Conservation (phyloP, 2,888 invertebrate genomes). For the Ochlodes sylvanus region DNA sequence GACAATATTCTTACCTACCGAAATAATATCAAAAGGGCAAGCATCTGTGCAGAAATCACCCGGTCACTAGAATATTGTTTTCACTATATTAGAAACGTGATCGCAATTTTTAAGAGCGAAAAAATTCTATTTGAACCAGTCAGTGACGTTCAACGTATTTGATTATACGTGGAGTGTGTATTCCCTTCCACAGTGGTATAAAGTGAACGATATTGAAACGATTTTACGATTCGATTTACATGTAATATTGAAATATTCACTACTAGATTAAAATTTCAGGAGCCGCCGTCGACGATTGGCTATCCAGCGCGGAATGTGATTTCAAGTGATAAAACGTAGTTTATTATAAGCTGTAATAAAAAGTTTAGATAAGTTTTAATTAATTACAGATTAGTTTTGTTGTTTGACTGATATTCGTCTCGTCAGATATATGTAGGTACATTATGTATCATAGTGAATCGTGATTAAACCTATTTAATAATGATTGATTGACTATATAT, state of each 20-base stretch:
- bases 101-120: slow-evolving; percentile 84
- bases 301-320: slow-evolving; percentile 11
- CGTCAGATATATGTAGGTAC: too few species aligned
- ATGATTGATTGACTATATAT: too few species aligned
- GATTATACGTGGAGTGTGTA: slow-evolving; percentile 76
- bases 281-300: slow-evolving; percentile 29
- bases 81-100: slow-evolving; percentile 86
- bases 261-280: slow-evolving; percentile 64
- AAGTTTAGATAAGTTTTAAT: not conserved
- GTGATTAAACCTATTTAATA: too few species aligned
- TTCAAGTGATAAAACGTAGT: slow-evolving; percentile 1
- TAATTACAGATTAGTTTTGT: too few species aligned
- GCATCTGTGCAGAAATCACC: slow-evolving; percentile 83
- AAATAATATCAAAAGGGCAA: slow-evolving; percentile 77
- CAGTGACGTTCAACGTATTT: slow-evolving; percentile 76
- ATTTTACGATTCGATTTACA: slow-evolving; percentile 74
- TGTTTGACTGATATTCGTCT: too few species aligned
- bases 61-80: slow-evolving; percentile 86
- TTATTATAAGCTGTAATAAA: not conserved
- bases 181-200: slow-evolving; percentile 75
- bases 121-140: slow-evolving; percentile 80
- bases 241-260: slow-evolving; percentile 74
- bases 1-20: slow-evolving; percentile 70
- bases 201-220: slow-evolving; percentile 73
- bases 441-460: too few species aligned